Conservation (phyloP, 1,140 invertebrate genomes). For the Heterodera carotae region DNA sequence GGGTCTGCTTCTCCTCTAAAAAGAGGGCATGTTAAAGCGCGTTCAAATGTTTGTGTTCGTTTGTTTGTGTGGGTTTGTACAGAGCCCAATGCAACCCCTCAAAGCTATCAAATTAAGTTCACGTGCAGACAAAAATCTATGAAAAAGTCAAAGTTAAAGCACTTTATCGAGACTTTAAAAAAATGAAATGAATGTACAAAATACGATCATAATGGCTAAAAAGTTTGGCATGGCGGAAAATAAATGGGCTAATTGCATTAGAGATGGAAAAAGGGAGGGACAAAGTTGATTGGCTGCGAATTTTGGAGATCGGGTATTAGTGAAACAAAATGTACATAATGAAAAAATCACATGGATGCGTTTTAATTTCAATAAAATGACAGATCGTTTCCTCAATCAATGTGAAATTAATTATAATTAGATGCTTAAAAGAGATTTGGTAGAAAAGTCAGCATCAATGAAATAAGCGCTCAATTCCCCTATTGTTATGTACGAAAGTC, state of each 20-base stretch:
- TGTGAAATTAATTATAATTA: not conserved
- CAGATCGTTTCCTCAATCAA: not conserved
- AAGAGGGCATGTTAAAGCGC: not conserved
- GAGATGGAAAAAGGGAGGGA: not conserved
- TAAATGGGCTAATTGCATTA: not conserved
- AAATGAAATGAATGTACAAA: not conserved
- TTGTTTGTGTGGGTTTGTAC: not conserved
- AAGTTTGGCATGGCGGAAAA: not conserved
- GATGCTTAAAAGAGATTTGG: conserved; percentile 2
- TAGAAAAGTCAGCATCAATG: too few relatives aligned
- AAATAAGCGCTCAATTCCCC: not conserved
- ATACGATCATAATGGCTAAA: not conserved
- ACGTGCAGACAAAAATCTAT: not conserved
- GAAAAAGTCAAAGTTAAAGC: not conserved
- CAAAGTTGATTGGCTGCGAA: conserved; percentile 20
- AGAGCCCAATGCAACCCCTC: too few relatives aligned
- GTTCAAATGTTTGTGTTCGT: not conserved
- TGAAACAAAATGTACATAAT: not conserved
- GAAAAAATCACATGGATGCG: conserved; percentile 1
- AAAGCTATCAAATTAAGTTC: too few relatives aligned
- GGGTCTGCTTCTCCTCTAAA: conserved; percentile 16
- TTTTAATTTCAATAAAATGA: conserved; percentile 14
- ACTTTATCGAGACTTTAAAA: not conserved
- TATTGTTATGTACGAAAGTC: conserved; percentile 11
- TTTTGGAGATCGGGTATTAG: not conserved